These are phyloP conservation scores for Polydrusus pterygomalis DNA, from an alignment of 2,888 invertebrate species.

Conservation along the genomic window DNA sequence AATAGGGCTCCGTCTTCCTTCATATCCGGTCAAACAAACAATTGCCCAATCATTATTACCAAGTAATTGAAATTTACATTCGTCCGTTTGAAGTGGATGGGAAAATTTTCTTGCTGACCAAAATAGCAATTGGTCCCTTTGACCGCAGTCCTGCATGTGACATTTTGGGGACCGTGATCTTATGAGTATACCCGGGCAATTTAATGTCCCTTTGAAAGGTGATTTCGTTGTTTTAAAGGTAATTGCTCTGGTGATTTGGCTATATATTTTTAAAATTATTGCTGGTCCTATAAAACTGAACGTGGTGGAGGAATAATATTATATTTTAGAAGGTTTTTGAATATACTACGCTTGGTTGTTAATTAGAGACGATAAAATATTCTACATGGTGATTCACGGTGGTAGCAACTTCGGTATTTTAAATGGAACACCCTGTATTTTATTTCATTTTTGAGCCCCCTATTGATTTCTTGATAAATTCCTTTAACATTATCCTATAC, in stretches of 20 bases:
- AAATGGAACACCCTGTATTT: no score
- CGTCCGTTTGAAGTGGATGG: conserved; percentile 60
- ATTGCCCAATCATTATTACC: conserved; percentile 66
- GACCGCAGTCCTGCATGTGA: conserved; percentile 44
- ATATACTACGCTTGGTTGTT: no score
- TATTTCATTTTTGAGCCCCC: no score
- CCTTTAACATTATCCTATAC: no score
- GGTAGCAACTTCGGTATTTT: no score
- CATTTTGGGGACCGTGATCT: conserved; percentile 44
- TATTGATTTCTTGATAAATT: no score
- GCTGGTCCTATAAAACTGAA: background rate
- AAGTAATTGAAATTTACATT: conserved; percentile 67
- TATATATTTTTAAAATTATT: no score
- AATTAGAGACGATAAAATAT: no score
- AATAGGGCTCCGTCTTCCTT: conserved; percentile 55
- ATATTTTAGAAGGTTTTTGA: no score
- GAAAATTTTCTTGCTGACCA: conserved; percentile 58
- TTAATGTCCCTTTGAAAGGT: conserved; percentile 39
- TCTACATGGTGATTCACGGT: no score
- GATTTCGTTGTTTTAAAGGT: conserved; percentile 38
- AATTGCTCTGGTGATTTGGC: background rate
- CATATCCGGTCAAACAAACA: conserved; percentile 64
- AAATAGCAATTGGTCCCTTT: conserved; percentile 61
- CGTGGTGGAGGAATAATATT: no score
- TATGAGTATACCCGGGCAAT: conserved; percentile 38